A percentile compares a stretch with the other conserved stretches of the same genome.
Evolutionary conservation across 2,888 invertebrate genomes (phyloP).

Genomic region (Trisateles emortualis): DNA sequence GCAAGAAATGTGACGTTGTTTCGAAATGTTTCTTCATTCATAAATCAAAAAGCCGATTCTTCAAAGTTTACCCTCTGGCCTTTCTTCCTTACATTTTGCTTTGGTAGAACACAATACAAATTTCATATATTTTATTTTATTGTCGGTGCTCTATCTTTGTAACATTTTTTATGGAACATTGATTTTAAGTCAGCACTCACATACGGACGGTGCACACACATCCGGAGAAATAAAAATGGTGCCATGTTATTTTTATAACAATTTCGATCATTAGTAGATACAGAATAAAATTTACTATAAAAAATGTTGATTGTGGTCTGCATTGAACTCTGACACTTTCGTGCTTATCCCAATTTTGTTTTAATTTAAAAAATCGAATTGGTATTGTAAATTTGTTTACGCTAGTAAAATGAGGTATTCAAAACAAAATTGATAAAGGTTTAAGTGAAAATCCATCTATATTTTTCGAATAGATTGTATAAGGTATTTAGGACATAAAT

Average conservation of each 20-base stretch:
- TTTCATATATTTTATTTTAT: constrained; percentile 2
- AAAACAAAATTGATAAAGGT: too few species aligned
- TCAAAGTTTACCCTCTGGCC: neutral
- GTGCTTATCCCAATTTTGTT: too few species aligned
- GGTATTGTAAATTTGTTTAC: too few species aligned
- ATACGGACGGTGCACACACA: constrained; percentile 10
- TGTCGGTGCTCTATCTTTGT: constrained; percentile 1
- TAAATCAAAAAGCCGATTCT: neutral
- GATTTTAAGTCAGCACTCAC: constrained; percentile 8
- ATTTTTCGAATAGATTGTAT: too few species aligned
- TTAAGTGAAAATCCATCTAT: too few species aligned
- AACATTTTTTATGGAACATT: constrained; percentile 12
- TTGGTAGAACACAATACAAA: neutral
- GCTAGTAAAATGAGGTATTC: too few species aligned
- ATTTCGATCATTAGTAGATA: neutral
- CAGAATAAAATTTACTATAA: neutral
- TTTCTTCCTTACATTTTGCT: neutral
- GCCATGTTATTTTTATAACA: neutral
- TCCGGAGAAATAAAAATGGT: constrained; percentile 2
- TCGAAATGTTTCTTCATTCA: neutral
- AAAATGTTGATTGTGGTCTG: too few species aligned
- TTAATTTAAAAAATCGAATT: too few species aligned
- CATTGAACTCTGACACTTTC: too few species aligned
- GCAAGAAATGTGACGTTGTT: neutral
- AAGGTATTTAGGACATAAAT: too few species aligned